phyloP scores from a whole-genome alignment of 2,888 invertebrate genomes.

The Ptychoptera albimana region DNA sequence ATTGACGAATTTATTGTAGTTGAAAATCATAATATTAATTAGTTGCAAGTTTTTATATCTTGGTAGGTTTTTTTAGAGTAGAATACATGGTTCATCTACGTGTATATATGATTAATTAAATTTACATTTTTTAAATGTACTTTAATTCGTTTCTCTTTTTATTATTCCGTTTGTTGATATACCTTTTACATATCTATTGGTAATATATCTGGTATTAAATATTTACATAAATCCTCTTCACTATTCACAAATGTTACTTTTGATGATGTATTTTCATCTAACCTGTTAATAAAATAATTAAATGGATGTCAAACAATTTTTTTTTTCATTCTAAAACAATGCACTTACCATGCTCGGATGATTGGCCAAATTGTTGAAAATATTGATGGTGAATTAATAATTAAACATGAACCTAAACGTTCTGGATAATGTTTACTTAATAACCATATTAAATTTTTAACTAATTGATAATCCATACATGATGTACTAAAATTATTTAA shows the following conservation, averaged over 20 bases:
- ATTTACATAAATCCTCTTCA: slow-evolving; percentile 53
- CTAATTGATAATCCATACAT: slow-evolving; percentile 67
- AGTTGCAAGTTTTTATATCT: too few species aligned
- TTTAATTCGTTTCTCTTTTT: too few species aligned
- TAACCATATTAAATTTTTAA: slow-evolving; percentile 65
- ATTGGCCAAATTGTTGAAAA: slow-evolving; percentile 67
- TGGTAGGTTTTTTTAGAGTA: too few species aligned
- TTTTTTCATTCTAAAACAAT: slow-evolving; percentile 31
- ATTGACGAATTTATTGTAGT: too few species aligned
- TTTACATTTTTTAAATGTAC: too few species aligned
- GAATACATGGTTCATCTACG: too few species aligned
- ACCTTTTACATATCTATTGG: slow-evolving; percentile 45
- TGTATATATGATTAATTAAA: too few species aligned
- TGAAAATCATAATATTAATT: too few species aligned
- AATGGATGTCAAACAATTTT: too few species aligned
- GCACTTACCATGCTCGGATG: slow-evolving; percentile 52
- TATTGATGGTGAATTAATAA: slow-evolving; percentile 55
- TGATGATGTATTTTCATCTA: slow-evolving; percentile 60
- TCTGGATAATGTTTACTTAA: slow-evolving; percentile 64
- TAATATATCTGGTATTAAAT: slow-evolving; percentile 62
- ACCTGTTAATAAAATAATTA: too few species aligned
- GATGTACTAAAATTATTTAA: slow-evolving; percentile 53
- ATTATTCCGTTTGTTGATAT: not conserved
- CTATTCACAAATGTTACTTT: slow-evolving; percentile 57
- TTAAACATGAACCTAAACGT: slow-evolving; percentile 56